These are phyloP conservation scores for Ernsta delagoae DNA, from an alignment of 2,888 invertebrate genomes.

Conservation along the genomic window DNA sequence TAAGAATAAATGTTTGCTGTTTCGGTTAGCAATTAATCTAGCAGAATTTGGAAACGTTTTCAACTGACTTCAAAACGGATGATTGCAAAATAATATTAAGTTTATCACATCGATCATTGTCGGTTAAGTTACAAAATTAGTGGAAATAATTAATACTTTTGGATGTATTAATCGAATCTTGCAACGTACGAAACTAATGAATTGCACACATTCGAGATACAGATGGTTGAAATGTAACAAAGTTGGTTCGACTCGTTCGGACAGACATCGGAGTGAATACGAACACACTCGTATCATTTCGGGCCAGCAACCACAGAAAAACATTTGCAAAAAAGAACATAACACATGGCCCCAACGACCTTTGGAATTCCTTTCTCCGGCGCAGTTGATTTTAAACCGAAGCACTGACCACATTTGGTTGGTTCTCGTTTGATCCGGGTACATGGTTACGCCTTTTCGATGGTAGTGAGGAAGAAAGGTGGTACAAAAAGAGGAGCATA, in stretches of 20 bases:
- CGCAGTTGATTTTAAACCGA: conserved; percentile 45
- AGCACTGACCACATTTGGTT: conserved; percentile 48
- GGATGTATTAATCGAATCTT: neutral
- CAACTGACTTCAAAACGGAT: conserved; percentile 14
- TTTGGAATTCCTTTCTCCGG: conserved; percentile 67
- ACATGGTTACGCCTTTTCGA: conserved; percentile 53
- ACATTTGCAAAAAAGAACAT: conserved; percentile 75
- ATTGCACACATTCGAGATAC: neutral
- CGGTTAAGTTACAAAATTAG: conserved; percentile 16
- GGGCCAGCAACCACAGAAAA: conserved; percentile 51
- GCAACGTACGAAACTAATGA: neutral
- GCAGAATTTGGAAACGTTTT: conserved; percentile 22
- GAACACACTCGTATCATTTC: conserved; percentile 61
- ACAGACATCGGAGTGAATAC: conserved; percentile 45
- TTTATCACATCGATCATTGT: conserved; percentile 23
- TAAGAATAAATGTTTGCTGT: conserved; percentile 11
- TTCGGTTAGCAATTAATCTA: conserved; percentile 14
- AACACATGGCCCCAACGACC: conserved; percentile 75
- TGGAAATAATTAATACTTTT: conserved; percentile 7
- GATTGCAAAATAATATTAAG: conserved; percentile 25
- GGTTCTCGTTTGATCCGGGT: conserved; percentile 39
- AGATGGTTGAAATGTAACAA: conserved; percentile 11
- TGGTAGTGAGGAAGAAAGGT: conserved; percentile 68
- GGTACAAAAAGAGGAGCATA: conserved; percentile 71
- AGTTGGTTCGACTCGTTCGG: conserved; percentile 34